These are phyloP conservation scores for Drosophila vallismaia DNA, from an alignment of 2,888 invertebrate species.

Conservation along the genomic window DNA sequence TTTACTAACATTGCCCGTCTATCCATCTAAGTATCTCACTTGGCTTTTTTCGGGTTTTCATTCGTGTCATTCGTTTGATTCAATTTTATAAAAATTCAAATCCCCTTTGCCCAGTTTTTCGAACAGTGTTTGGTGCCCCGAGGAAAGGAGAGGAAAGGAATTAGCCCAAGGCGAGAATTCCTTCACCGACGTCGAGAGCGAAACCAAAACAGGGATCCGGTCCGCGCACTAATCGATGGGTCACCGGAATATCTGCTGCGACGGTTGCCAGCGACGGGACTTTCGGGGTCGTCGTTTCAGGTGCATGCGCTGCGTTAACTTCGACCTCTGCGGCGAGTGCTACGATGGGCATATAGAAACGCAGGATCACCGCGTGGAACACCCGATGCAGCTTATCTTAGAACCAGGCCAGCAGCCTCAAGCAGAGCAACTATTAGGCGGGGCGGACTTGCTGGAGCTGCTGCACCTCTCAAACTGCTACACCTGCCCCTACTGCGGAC, in stretches of 20 bases:
- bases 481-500: slow-evolving; percentile 63
- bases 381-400: slow-evolving; percentile 69
- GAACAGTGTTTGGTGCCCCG: slow-evolving; percentile 14
- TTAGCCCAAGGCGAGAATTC: neutral
- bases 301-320: slow-evolving; percentile 65
- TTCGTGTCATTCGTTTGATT: slow-evolving; percentile 17
- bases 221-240: slow-evolving; percentile 40
- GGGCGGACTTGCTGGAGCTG: slow-evolving; percentile 50
- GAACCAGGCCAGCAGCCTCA: slow-evolving; percentile 16
- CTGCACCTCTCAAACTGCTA: slow-evolving; percentile 64
- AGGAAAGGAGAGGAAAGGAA: neutral
- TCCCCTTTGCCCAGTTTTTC: slow-evolving; percentile 11
- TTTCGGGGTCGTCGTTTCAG: slow-evolving; percentile 66
- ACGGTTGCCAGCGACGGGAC: slow-evolving; percentile 59
- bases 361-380: slow-evolving; percentile 47
- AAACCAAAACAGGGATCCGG: neutral
- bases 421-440: slow-evolving; percentile 28
- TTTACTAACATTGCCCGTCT: no score
- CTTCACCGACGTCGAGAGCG: neutral
- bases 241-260: slow-evolving; percentile 59
- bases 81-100: slow-evolving; percentile 27
- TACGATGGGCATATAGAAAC: slow-evolving; percentile 57
- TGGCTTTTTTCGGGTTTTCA: neutral
- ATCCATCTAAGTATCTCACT: neutral
- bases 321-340: slow-evolving; percentile 65